Evolutionary conservation across 1,140 invertebrate genomes (phyloP).

Genomic region (Glossosoma conforme): DNA sequence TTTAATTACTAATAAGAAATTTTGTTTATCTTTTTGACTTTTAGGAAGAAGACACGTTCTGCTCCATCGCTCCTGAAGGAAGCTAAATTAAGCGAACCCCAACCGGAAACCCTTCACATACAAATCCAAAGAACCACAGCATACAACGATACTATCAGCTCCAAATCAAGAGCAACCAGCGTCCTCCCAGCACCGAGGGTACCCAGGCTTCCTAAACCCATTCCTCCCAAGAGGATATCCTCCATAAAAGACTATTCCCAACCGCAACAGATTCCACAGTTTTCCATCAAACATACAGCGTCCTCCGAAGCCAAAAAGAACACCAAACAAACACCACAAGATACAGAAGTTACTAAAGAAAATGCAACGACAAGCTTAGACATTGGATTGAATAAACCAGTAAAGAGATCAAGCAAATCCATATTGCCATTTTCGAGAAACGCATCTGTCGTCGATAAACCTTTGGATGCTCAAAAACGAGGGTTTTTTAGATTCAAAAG

Average conservation of each 20-base stretch:
- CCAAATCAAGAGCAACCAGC: conserved; percentile 16
- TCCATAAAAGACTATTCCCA: conserved; percentile 7
- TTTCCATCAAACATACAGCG: conserved; percentile 1
- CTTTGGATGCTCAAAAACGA: not conserved
- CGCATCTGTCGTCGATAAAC: conserved; percentile 1
- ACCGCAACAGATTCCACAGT: too few species aligned
- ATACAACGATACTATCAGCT: conserved; percentile 23
- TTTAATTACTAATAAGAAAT: not conserved
- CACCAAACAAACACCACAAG: not conserved
- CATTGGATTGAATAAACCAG: too few species aligned
- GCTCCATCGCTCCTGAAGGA: conserved; percentile 4
- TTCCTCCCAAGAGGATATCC: conserved; percentile 1
- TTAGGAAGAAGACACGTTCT: conserved; percentile 5
- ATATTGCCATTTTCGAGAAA: conserved; percentile 6
- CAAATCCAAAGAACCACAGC: not conserved
- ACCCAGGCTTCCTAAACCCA: conserved; percentile 3
- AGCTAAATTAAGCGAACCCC: not conserved
- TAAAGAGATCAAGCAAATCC: too few species aligned
- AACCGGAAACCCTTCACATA: not conserved
- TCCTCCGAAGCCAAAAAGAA: conserved; percentile 3
- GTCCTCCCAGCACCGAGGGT: not conserved
- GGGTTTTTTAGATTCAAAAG: conserved; percentile 11
- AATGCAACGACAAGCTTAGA: too few species aligned
- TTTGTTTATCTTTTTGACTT: conserved; percentile 8
- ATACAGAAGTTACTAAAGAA: not conserved